Evolutionary conservation across 2,888 invertebrate genomes (phyloP), one percentile per base, ranked within the genome.

Genomic region (Pandemis cinnamomeana): DNA sequence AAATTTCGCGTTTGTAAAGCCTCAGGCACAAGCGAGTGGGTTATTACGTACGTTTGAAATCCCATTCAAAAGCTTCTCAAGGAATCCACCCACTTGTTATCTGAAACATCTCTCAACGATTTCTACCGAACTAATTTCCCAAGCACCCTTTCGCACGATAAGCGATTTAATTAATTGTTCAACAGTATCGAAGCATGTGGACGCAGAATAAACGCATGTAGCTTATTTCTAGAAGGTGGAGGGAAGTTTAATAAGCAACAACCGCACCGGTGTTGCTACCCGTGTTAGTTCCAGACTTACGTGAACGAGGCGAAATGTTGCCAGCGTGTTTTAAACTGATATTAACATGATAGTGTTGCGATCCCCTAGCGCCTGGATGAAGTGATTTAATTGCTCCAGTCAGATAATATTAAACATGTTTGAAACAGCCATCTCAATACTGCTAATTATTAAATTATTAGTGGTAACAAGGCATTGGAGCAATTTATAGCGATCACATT

Each of bases 231-330:
- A 71, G 62, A 67, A 69, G 77, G 79, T 76, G 75, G 76, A 77
- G 80, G 77, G 82, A 89, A 90, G 84, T 90, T 90, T 89, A 90
- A 90, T 89, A 89, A 87, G 87, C 85, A 83, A 79, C 80, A 83
- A 89, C 89, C 88, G 78, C 88, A 84, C 78, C 81, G 81, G 83
- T 86, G 86, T 84, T 84, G 80, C 80, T 78, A 80, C 81, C 80
- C 83, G 81, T 83, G 83, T 81, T 83, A 82, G 83, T 84, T 84
- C 80, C 81, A 77, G 80, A 80, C 80, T 83, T 74, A 78, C 70
- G 81, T 83, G 88, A 88, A 87, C 87, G 81, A 86, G 84, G 81
- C 82, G 82, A 84, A 86, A 78, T 79, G 83, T 83, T 82, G 82
- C 82, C 79, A 81, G 80, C 81, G 81, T 83, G 86, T 87, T 89